These are phyloP conservation scores for Aurelia coerulea DNA, from an alignment of 30 jellyfish, hydroid and myxozoan species.

Conservation along the genomic window DNA sequence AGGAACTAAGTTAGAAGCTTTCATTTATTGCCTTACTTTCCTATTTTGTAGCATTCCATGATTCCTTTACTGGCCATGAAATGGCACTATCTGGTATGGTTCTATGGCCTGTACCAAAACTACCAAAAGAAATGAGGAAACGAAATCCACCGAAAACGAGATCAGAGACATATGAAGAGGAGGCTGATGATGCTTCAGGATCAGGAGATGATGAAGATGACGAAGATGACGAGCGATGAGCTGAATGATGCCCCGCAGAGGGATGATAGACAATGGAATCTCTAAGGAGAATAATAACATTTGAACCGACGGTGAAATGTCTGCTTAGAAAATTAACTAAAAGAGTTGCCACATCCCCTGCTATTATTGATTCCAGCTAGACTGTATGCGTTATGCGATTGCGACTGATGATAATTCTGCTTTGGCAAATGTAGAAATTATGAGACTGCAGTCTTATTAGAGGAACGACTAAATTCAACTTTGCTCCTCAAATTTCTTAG, in stretches of 20 bases:
- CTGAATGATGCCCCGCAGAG: neutral
- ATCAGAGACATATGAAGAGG: slow-evolving; percentile 77
- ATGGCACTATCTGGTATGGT: slow-evolving; percentile 97
- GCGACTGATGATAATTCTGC: no score
- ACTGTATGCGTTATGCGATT: no score
- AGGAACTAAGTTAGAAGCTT: no score
- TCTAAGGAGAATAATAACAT: no score
- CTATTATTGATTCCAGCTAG: no score
- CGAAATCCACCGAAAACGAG: slow-evolving; percentile 66
- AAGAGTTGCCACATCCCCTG: no score
- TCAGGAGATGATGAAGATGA: slow-evolving; percentile 87
- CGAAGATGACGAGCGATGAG: slow-evolving; percentile 60
- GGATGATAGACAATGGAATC: neutral
- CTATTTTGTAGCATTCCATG: slow-evolving; percentile 74
- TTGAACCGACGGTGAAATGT: neutral
- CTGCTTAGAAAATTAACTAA: no score
- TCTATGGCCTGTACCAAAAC: slow-evolving; percentile 92
- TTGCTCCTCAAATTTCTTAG: no score
- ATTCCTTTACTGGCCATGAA: slow-evolving; percentile 86
- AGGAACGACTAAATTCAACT: no score
- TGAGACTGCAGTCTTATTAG: no score
- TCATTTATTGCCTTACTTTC: no score
- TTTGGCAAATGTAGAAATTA: no score
- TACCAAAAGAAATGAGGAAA: slow-evolving; percentile 62
- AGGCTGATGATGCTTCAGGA: slow-evolving; percentile 83